Evolutionary conservation across 1,140 invertebrate species (phyloP), one percentile per base, ranked within the genome.

Genomic region (Parasteatoda tepidariorum): DNA sequence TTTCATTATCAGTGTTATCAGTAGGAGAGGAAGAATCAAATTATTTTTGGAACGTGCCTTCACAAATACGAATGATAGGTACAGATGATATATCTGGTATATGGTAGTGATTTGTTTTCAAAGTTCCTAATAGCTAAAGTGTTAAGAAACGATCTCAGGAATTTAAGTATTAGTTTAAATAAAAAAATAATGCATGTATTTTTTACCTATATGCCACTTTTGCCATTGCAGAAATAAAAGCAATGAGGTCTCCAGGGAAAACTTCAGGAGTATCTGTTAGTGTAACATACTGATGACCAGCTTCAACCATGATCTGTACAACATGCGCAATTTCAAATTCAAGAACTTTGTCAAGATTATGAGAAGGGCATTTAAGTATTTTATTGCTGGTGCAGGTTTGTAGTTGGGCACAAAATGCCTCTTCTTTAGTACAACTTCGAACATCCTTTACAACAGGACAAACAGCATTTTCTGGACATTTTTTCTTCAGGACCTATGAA

Each of bases 311-410:
- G 31, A 85, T 71, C 41, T 81, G 85, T 13, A 85, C 38, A 9
- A 85, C 67, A 73, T 83, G 68, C 9, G 48, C 70, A 61, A 84
- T 85, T 7, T 85, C 83, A 71, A 83, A 85, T 31, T 78, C 71
- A 31, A 75, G 38, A 24, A 76, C 70, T 73, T 83, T 81, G 31
- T 41, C 57, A 13, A 84, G 22, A 24, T 61, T 48, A 41, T 76
- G 33, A 31, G 34, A 22, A 11, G 82, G 81, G 26, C 84, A 85
- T 59, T 75, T 76, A 18, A 30, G 34, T 13, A 70, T 61, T 61
- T 84, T 70, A 30, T 67, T 57, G n/a, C 30, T 57, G 11, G 71
- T 78, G 26, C 79, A 76, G 22, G 79, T 83, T 31, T n/a, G 18
- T 13, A 83, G 38, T n/a, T 83, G 71, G 31, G 66, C 76, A 82